A percentile compares a stretch with the other conserved stretches of the same genome.
These are phyloP conservation scores for Meliscaeva auricollis DNA, from an alignment of 2,888 invertebrate genomes.

Conservation along the genomic window DNA sequence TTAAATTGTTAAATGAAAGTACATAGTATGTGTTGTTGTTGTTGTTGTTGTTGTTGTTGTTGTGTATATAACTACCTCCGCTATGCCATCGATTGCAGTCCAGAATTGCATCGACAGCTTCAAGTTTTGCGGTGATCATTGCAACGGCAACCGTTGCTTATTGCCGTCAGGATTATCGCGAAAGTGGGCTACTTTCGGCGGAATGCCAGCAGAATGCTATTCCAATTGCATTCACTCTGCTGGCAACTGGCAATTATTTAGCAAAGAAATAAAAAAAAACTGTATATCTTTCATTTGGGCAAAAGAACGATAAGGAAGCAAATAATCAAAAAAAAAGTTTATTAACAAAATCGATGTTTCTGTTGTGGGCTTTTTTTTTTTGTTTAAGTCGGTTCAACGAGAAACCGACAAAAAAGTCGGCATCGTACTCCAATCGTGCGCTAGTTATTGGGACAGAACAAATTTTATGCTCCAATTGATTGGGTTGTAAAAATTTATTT, in stretches of 20 bases:
- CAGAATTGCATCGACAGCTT: conserved; percentile 39
- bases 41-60: background rate
- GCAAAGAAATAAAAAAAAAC: conserved; percentile 4
- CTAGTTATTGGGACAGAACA: conserved; percentile 19
- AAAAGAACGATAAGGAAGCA: conserved; percentile 34
- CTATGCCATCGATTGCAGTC: conserved; percentile 36
- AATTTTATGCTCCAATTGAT: conserved; percentile 67
- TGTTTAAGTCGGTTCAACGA: background rate
- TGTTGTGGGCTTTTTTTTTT: conserved; percentile 21
- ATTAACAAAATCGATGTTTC: conserved; percentile 54
- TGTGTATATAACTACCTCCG: conserved; percentile 18
- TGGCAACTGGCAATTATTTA: conserved; percentile 33
- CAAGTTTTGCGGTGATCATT: background rate
- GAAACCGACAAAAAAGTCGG: conserved; percentile 21
- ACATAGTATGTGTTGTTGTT: background rate
- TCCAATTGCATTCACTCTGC: conserved; percentile 35
- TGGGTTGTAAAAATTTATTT: conserved; percentile 59
- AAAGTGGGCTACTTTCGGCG: conserved; percentile 67
- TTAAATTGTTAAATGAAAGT: conserved; percentile 41
- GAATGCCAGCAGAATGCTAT: conserved; percentile 4
- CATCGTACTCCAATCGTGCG: background rate
- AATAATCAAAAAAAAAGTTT: conserved; percentile 27
- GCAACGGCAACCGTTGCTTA: conserved; percentile 11
- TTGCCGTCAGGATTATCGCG: conserved; percentile 32
- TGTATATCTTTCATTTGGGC: conserved; percentile 10